Evolutionary conservation across 2,113 vertebrate genomes (phyloP).

Genomic region (Rhinoderma darwinii): DNA sequence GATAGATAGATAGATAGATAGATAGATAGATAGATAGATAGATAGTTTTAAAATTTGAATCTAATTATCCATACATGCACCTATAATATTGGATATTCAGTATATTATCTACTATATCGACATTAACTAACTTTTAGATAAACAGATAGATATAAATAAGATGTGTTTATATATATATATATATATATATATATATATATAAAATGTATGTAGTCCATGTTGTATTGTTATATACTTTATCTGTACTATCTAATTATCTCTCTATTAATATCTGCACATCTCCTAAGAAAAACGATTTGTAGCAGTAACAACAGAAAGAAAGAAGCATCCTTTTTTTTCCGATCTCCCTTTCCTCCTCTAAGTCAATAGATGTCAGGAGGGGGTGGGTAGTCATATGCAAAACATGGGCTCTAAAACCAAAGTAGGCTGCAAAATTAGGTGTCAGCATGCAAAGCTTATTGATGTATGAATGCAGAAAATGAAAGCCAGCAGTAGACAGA

Average conservation of each 20-base stretch:
- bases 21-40: too few species aligned
- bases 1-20: too few species aligned
- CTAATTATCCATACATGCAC: too few species aligned
- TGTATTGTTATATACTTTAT: background rate
- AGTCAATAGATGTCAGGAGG: conserved; percentile 91
- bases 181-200: background rate
- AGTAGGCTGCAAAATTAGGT: conserved; percentile 99
- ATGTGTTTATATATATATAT: too few species aligned
- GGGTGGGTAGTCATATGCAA: conserved; percentile 96
- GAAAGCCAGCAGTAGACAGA: conserved; percentile 99
- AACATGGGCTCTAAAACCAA: conserved; percentile 97
- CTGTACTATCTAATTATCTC: too few species aligned
- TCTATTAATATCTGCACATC: conserved; percentile 58
- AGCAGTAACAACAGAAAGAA: conserved; percentile 71
- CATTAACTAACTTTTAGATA: too few species aligned
- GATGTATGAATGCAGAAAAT: conserved; percentile 99
- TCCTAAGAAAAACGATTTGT: conserved; percentile 81
- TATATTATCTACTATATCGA: too few species aligned
- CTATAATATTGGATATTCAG: too few species aligned
- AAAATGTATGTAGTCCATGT: background rate
- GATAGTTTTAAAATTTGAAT: too few species aligned
- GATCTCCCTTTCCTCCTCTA: conserved; percentile 81
- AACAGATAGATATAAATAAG: too few species aligned
- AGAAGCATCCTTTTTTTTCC: conserved; percentile 67
- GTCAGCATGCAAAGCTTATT: conserved; percentile 98